Conservation (phyloP, 2,113 vertebrate genomes). For the Paradisaea rubra region DNA sequence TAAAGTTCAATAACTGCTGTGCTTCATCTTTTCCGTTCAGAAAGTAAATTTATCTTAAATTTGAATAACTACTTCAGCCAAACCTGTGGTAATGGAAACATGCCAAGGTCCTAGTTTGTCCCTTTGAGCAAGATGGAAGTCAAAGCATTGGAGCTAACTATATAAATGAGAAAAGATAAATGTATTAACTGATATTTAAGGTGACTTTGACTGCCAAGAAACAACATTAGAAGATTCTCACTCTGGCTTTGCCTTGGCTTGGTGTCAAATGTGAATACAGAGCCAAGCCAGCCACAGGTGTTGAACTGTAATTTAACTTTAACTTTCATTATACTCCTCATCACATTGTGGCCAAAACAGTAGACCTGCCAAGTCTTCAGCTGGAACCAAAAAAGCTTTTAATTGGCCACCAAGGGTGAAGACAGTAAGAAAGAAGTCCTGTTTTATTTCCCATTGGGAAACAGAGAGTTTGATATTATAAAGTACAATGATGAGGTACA, state of each 20-base stretch:
- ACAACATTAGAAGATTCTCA: conserved; percentile 28
- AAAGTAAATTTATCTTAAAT: not conserved
- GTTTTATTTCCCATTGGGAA: conserved; percentile 7
- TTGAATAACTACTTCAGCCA: not conserved
- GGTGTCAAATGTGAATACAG: not conserved
- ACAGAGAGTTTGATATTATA: not conserved
- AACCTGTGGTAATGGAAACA: not conserved
- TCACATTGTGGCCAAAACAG: not conserved
- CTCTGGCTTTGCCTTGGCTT: conserved; percentile 20
- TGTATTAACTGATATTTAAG: conserved; percentile 7
- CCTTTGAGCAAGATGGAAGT: not conserved
- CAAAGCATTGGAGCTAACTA: not conserved
- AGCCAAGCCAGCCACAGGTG: conserved; percentile 36
- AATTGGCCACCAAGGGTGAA: conserved; percentile 29
- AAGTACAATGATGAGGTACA: not conserved
- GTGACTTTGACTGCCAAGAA: conserved; percentile 22
- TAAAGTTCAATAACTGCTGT: not conserved
- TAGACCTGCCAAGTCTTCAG: conserved; percentile 25
- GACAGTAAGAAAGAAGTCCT: not conserved
- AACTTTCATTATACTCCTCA: conserved; percentile 35
- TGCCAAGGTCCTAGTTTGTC: not conserved
- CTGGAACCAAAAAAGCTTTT: conserved; percentile 22
- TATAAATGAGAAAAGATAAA: conserved; percentile 24
- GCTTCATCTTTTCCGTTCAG: not conserved
- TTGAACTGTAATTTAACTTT: conserved; percentile 28